Evolutionary conservation across 2,113 vertebrate species (phyloP), one percentile per base, ranked within the genome.

Genomic region (Cynocephalus volans): DNA sequence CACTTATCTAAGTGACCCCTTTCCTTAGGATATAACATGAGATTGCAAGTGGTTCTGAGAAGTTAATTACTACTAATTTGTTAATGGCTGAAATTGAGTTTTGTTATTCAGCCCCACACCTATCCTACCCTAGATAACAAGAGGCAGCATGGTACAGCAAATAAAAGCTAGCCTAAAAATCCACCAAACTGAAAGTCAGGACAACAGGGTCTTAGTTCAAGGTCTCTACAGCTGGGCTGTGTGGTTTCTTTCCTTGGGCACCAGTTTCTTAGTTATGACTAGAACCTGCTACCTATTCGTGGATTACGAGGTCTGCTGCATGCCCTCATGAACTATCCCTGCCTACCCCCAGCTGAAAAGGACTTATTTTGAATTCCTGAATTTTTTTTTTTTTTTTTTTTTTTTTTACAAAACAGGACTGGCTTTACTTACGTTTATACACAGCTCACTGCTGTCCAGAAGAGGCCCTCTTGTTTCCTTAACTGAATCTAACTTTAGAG

Each of bases 31-130:
- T 87, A 83, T 62, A 48, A 86, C 45, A 80, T 87, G 95, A 56
- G 81, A 96, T 88, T 96, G 23, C 52, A 93, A 80, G 54, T 31
- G 15, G 21, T 54, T 92, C 65, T 72, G 75, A 94, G 70, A 97
- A 97, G 97, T 72, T 84, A 96, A 95, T 93, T 93, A 85, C 67
- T 73, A 79, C 26, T n/a, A 65, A 94, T 81, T 93, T 94, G 21
- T 90, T 77, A 96, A 52, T 83, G 17, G 36, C 94, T 95, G 24
- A 82, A 94, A 90, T 79, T 83, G 28, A 89, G 28, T 69, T 94
- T 88, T 88, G 24, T 84, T 92, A 60, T 94, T 97, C 24, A 96
- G 41, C 17, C 5, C 10, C 3, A 76, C 11, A 36, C 13, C n/a
- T 60, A 88, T 76, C 10, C 84, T 41, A 87, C 33, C 12, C 54